Evolutionary conservation across 2,888 invertebrate genomes (phyloP), one percentile per base, ranked within the genome.

Genomic region (Microplitis manilae): DNA sequence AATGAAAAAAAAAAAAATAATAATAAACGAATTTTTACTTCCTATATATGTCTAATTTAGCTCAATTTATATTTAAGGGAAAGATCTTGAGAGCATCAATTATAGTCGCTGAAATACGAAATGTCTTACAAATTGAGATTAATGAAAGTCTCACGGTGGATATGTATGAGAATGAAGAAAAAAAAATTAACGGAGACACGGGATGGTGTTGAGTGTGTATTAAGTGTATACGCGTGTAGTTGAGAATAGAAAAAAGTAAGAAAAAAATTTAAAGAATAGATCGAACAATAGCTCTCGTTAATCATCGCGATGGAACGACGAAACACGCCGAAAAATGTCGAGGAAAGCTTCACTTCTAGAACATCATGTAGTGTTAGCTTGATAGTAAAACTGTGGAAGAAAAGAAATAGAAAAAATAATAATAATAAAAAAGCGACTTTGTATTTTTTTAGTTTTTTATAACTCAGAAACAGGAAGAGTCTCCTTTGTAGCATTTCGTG

Each of bases 101-200:
- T 72, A 72, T 72, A 68, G 30, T 59, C 70, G 70, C 9, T 62
- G 71, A 72, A 40, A 72, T 72, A 78, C 69, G 70, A 70, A 71
- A 74, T 73, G 74, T 75, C 74, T 72, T 70, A 79, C 79, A 79
- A 81, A 81, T 81, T 79, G 79, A 81, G 79, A 81, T 79, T 81
- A 77, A 81, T 77, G 78, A 81, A 78, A 78, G 50, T 59, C 50
- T 20, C 60, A 60, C 39, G 40, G 60, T 41, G 69, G 4, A 69
- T 41, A 50, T 17, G n/a, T 41, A 17, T 40, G 61, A 61, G 13
- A 38, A 72, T 5, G 68, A 77, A 71, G 5, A 72, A n/a, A 41
- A n/a, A 67, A 17, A 6, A 13, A 30, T 65, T 30, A 68, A 72
- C 68, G 41, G 15, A 72, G 64, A 65, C 38, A 65, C 59, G 13